Evolutionary conservation across 2,888 invertebrate species (phyloP).

Genomic region (Tetheella fluctuosa): DNA sequence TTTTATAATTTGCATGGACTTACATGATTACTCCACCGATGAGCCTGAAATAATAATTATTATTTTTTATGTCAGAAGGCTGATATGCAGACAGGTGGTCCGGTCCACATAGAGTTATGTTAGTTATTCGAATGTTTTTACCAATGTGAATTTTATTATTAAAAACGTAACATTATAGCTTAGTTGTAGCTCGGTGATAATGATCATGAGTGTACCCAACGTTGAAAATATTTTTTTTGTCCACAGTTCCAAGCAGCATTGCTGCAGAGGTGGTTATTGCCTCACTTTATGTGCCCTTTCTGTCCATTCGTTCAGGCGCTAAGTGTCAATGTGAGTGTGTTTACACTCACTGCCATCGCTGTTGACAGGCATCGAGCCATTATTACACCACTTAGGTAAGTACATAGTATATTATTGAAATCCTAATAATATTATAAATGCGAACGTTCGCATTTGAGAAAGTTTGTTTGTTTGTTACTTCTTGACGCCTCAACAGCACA

Average conservation of each 20-base stretch:
- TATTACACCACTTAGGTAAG: slow-evolving; percentile 88
- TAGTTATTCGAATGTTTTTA: too few species aligned
- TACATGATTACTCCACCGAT: too few species aligned
- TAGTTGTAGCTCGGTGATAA: too few species aligned
- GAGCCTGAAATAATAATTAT: too few species aligned
- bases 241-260: slow-evolving; percentile 93
- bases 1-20: too few species aligned
- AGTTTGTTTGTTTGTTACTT: too few species aligned
- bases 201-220: slow-evolving; percentile 13
- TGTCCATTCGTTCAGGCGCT: slow-evolving; percentile 94
- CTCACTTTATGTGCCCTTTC: slow-evolving; percentile 93
- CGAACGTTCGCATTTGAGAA: too few species aligned
- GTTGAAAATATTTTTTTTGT: slow-evolving; percentile 39
- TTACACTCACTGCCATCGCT: slow-evolving; percentile 94
- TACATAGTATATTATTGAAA: background rate
- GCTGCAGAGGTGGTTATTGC: slow-evolving; percentile 93
- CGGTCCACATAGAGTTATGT: too few species aligned
- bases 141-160: background rate
- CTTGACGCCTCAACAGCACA: too few species aligned
- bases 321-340: slow-evolving; percentile 94
- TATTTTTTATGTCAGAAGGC: too few species aligned
- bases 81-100: too few species aligned
- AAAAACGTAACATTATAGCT: background rate
- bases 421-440: background rate
- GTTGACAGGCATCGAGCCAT: slow-evolving; percentile 93